Base-by-base conservation (phyloP, 2,888 invertebrate species). In the Drosophila barbarae region DNA sequence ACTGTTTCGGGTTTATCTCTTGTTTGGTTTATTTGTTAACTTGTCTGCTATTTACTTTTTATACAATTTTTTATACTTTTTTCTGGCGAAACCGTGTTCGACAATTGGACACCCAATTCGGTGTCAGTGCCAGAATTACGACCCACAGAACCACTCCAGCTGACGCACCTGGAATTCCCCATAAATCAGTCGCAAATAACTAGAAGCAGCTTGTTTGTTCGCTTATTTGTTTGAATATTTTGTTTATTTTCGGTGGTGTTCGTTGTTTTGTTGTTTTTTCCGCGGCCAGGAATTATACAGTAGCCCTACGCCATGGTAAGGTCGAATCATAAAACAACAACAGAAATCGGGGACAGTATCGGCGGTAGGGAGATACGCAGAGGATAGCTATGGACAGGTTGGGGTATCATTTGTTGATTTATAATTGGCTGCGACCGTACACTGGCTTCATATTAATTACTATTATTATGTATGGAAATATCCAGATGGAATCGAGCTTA, bases 151-250 rank as follows among this genome's bases (percentile, higher is more conserved):
- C 41, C 52, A 56, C 67, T 54, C 51, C 46, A 34, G 57, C 72
- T 86, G 84, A 84, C 86, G 84, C 86, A 84, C 74, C 68, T 74
- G 71, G 75, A 85, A 84, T 86, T 85, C 81, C 81, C 76, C 77
- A 75, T 77, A 85, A 82, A 84, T 77, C 84, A 74, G 74, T 68
- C 64, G 71, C 75, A 84, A 74, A 83, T 85, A 75, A 83, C 78
- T 83, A 74, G 80, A 85, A 74, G 67, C 76, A 64, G 75, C 50
- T 50, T 64, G 71, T 64, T 53, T 69, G 55, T 56, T 58, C 44
- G 69, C 47, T 58, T 68, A 38, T 69, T 52, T 52, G 64, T 64
- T 70, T 72, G 69, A 59, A 59, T 59, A 59, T 72, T 68, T 44
- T 67, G 61, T 75, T 72, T 69, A 64, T 51, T 68, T 51, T 68